Evolutionary conservation across 2,888 invertebrate species (phyloP), one percentile per base, ranked within the genome.

Genomic region (Acronicta psi): DNA sequence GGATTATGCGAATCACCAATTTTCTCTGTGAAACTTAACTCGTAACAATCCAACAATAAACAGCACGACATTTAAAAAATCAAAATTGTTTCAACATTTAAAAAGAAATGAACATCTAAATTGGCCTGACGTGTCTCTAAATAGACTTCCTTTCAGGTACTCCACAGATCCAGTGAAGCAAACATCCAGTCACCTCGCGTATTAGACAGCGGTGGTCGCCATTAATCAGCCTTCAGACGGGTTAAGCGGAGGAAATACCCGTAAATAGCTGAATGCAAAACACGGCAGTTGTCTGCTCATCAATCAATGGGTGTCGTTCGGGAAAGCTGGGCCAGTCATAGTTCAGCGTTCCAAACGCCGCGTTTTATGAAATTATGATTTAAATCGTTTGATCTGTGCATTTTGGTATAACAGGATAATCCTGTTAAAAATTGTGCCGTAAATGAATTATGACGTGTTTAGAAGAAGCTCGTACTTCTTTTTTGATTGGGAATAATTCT

Each of bases 181-280:
- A 77, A 86, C 81, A 86, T 85, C 79, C 78, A 84, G 79, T 76
- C 76, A 73, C 73, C 69, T 73, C 73, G 79, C 77, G 79, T 84
- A 86, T 84, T 86, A 86, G 86, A 86, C 84, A 84, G 69, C 81
- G 83, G 84, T 85, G 84, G 84, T 79, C 70, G 67, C 83, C 90
- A 93, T 93, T 91, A 91, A 93, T 93, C 93, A 93, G 87, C 59
- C 65, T 83, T 84, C 83, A 86, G 91, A 89, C 92, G 92, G 90
- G 90, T 89, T 92, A 91, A 91, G 90, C 89, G 87, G 84, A 93
- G 92, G 92, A 93, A 92, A 92, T 91, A 85, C 90, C 91, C 91
- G 92, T 93, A 93, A 93, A 93, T 93, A 93, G 92, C 88, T 90
- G 85, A 90, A 93, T 92, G 93, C 93, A 93, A 93, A 93, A 93